A percentile compares a stretch with the other conserved stretches of the same genome.
These are phyloP conservation scores for Melanocharis versteri DNA, from an alignment of 2,113 vertebrate genomes.

Conservation along the genomic window DNA sequence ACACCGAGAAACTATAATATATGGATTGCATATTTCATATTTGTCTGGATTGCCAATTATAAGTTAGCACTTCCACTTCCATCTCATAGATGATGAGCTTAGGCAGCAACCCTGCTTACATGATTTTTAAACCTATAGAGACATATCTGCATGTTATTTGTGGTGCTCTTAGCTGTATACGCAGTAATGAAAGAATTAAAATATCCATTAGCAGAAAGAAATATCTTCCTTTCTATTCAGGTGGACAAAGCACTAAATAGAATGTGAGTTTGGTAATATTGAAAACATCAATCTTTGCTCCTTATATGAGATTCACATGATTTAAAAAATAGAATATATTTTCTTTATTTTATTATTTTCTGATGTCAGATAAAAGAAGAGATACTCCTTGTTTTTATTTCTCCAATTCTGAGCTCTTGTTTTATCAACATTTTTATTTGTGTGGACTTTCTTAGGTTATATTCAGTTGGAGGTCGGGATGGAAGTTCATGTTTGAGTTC, in stretches of 20 bases:
- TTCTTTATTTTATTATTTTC: background rate
- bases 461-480: constrained; percentile 81
- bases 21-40: background rate
- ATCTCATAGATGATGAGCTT: background rate
- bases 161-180: background rate
- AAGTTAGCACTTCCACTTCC: background rate
- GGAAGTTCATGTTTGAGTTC: constrained; percentile 82
- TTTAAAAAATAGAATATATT: background rate
- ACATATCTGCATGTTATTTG: background rate
- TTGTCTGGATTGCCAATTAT: background rate
- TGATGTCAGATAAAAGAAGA: background rate
- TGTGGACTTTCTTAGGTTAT: constrained; percentile 67
- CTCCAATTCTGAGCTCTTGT: background rate
- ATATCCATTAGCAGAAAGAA: background rate
- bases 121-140: background rate
- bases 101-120: background rate
- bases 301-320: background rate
- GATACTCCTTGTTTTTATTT: background rate
- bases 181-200: background rate
- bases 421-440: background rate
- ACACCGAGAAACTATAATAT: background rate
- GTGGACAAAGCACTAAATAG: background rate
- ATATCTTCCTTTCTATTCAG: background rate
- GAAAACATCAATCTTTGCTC: background rate
- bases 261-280: background rate